Evolutionary conservation across 1,140 invertebrate species (phyloP).

Genomic region (Trypoxylus dichotomus): DNA sequence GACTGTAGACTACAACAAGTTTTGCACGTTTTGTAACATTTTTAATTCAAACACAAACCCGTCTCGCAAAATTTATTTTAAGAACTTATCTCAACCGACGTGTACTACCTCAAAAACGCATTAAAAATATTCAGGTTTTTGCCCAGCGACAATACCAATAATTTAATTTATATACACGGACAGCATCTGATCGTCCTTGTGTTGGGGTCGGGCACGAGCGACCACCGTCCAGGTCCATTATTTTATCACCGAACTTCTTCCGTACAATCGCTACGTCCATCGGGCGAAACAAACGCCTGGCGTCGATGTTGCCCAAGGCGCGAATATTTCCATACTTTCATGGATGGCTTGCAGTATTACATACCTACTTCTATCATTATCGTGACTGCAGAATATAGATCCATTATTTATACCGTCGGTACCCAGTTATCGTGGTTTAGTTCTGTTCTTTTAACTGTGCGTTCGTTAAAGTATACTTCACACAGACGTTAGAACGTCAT

Average conservation of each 20-base stretch:
- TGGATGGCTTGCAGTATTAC: slow-evolving; percentile 33
- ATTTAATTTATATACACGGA: too few species aligned
- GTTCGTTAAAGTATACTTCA: not conserved
- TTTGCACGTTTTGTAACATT: too few species aligned
- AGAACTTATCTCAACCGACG: too few species aligned
- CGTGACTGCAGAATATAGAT: slow-evolving; percentile 15
- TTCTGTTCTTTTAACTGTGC: not conserved
- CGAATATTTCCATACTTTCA: slow-evolving; percentile 34
- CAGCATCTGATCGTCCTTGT: too few species aligned
- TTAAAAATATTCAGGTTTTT: too few species aligned
- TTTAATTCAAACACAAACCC: too few species aligned
- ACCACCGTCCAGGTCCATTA: not conserved
- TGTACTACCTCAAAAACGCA: too few species aligned
- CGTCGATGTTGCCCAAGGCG: slow-evolving; percentile 24
- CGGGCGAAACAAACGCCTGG: not conserved
- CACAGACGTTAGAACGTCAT: not conserved
- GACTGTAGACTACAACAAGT: too few species aligned
- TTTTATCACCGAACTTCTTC: not conserved
- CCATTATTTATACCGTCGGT: not conserved
- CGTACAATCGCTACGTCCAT: not conserved
- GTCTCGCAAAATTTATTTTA: too few species aligned
- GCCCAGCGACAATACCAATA: too few species aligned
- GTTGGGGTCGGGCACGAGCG: not conserved
- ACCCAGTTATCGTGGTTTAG: not conserved
- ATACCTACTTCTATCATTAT: slow-evolving; percentile 27